phyloP scores from a whole-genome alignment of 2,797 vertebrate species.

The Cercopithecus mitis region DNA sequence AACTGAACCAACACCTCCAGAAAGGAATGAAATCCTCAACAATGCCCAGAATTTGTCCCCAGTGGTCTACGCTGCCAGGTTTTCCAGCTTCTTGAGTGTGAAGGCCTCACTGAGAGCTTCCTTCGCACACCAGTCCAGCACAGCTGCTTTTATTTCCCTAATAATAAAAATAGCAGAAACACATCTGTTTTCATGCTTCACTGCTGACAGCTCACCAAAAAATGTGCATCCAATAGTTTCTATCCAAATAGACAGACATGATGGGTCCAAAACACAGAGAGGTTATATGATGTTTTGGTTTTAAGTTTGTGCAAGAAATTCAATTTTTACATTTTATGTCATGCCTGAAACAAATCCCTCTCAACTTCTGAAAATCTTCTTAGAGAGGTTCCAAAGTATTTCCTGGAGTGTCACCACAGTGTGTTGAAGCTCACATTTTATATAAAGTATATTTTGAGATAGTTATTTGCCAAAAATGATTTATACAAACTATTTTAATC shows the following conservation, averaged over 20 bases:
- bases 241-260: slow-evolving; percentile 65
- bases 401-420: neutral
- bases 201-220: slow-evolving; percentile 66
- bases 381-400: slow-evolving; percentile 19
- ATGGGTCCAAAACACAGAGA: slow-evolving; percentile 56
- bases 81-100: neutral
- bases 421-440: neutral
- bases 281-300: slow-evolving; percentile 47
- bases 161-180: slow-evolving; percentile 55
- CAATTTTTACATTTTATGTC: slow-evolving; percentile 61
- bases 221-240: slow-evolving; percentile 52
- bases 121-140: neutral
- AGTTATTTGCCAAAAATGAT: slow-evolving; percentile 3
- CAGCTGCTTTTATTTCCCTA: slow-evolving; percentile 71
- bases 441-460: neutral
- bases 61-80: neutral
- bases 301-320: slow-evolving; percentile 63
- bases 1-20: neutral
- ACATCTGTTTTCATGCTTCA: slow-evolving; percentile 74
- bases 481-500: neutral
- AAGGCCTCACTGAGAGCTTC: neutral
- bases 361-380: slow-evolving; percentile 17
- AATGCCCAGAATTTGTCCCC: neutral
- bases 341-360: slow-evolving; percentile 6
- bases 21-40: neutral